A percentile compares a stretch with the other conserved stretches of the same genome.
Conservation (phyloP, 2,888 invertebrate genomes). For the Agrochola lota region DNA sequence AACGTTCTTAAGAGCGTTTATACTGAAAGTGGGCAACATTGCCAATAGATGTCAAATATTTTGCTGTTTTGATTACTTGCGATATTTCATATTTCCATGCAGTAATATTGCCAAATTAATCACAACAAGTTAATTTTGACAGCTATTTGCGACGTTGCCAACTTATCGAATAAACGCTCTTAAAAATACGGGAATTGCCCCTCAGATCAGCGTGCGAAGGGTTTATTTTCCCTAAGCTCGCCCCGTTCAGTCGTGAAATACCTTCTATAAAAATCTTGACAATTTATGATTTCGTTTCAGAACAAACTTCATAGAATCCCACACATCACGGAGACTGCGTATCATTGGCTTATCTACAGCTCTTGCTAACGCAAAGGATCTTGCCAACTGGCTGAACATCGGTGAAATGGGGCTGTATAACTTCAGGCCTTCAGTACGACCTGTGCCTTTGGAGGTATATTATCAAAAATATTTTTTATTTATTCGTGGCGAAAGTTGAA, state of each 20-base stretch:
- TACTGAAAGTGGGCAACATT: no score
- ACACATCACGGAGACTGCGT: conserved; percentile 95
- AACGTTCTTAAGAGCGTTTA: no score
- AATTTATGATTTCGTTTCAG: conserved; percentile 81
- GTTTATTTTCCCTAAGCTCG: not conserved
- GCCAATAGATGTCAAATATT: no score
- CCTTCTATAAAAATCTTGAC: not conserved
- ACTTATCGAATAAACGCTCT: no score
- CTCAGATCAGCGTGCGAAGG: not conserved
- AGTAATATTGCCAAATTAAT: no score
- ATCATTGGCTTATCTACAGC: conserved; percentile 99
- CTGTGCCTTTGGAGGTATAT: conserved; percentile 96
- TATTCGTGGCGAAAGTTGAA: not conserved
- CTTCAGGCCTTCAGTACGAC: conserved; percentile 99
- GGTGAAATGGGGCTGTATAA: conserved; percentile 97
- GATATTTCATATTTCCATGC: no score
- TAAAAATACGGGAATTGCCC: no score
- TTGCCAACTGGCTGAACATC: conserved; percentile 99
- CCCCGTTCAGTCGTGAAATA: not conserved
- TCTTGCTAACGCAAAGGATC: conserved; percentile 98
- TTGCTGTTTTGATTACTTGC: no score
- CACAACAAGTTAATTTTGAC: no score
- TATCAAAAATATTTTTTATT: not conserved
- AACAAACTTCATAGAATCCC: conserved; percentile 98
- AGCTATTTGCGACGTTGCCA: no score